Evolutionary conservation across 1,140 invertebrate genomes (phyloP), one percentile per base, ranked within the genome.

Genomic region (Drosophila melanogaster): DNA sequence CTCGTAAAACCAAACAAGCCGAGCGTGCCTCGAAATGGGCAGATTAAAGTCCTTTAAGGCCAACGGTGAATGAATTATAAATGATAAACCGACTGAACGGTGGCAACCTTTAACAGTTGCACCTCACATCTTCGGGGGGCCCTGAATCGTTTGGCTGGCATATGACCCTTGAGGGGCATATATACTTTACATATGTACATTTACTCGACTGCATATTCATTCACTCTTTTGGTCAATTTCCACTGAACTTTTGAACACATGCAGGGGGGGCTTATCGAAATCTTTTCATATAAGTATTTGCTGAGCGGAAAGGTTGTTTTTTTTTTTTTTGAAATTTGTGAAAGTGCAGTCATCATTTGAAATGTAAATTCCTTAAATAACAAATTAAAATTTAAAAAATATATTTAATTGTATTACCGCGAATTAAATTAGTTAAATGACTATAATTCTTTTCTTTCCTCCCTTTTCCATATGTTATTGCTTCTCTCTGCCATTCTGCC

Each of bases 41-140:
- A 70, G 53, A 65, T 70, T 70, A 49, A 70, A 70, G 66, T 70
- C 50, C 66, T 70, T 70, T 47, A 70, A 70, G 64, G 43, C 51
- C 67, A 57, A 46, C 51, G 47, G 46, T 15, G 22, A 71, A 70
- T 71, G 67, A 71, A 71, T 71, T 57, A 71, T 71, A 71, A 70
- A 71, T 70, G 67, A 35, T 49, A 70, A 71, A 38, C 65, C 43
- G 17, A 70, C 43, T 49, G 51, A 71, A 70, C 51, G 67, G 30
- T 57, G 67, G 50, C 65, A 56, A 40, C 65, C 37, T 49, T 71
- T 71, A 49, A 37, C 41, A 46, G 33, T 56, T 46, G 6, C 35
- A 15, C 22, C 17, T 35, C 19, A n/a, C 33, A 69, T 69, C 49
- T 53, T 65, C 37, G 24, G 15, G 46, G 44, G 49, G n/a, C 33